A percentile compares a stretch with the other conserved stretches of the same genome.
Evolutionary conservation across 2,113 vertebrate genomes (phyloP).

Genomic region (Formicarius rufipectus): DNA sequence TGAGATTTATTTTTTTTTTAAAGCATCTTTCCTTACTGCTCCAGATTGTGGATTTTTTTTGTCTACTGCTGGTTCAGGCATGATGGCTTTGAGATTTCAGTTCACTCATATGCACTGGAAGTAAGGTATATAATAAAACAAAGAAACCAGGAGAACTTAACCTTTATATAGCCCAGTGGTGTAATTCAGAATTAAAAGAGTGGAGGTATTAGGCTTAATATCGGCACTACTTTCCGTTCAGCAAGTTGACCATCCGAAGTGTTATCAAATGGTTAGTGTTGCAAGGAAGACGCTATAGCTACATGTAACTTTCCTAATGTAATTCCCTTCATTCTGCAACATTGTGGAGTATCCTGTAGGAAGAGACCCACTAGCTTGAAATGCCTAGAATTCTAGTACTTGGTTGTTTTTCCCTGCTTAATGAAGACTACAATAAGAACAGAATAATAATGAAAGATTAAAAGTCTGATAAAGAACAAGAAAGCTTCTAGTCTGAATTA

Average conservation of each 20-base stretch:
- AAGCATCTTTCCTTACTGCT: neutral
- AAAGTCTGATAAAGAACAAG: neutral
- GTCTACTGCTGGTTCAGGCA: neutral
- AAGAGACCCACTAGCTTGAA: neutral
- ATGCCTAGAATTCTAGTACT: neutral
- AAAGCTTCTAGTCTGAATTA: neutral
- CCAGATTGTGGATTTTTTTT: neutral
- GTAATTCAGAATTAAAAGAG: neutral
- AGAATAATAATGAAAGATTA: neutral
- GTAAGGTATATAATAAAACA: neutral
- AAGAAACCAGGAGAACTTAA: neutral
- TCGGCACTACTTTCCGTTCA: neutral
- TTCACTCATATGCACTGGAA: neutral
- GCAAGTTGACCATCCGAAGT: neutral
- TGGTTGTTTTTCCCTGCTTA: neutral
- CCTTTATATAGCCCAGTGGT: neutral
- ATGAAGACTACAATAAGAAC: neutral
- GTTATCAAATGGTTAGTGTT: neutral
- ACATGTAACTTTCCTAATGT: neutral
- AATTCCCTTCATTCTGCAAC: neutral
- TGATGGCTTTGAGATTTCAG: neutral
- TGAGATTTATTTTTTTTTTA: neutral
- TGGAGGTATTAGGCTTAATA: neutral
- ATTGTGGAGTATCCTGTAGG: neutral
- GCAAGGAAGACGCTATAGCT: neutral